Conservation (phyloP, 2,113 vertebrate species). For the Rhipidura dahli region DNA sequence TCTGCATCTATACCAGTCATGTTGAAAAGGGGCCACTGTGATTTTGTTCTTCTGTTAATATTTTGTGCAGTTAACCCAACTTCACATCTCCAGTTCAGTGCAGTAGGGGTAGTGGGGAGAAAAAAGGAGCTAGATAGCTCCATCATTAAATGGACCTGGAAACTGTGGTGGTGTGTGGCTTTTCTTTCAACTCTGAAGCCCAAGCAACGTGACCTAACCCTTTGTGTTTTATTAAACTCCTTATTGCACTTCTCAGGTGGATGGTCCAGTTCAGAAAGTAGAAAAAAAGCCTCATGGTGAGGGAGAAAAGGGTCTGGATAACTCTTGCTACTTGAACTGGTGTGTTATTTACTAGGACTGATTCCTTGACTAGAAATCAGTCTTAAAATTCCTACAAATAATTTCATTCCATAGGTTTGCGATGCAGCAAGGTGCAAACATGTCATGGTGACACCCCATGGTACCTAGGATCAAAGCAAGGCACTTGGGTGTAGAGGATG, state of each 20-base stretch:
- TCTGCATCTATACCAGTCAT: not conserved
- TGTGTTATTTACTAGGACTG: not conserved
- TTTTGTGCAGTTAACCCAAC: not conserved
- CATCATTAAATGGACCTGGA: not conserved
- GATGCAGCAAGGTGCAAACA: not conserved
- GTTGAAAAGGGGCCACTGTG: not conserved
- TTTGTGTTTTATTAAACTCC: not conserved
- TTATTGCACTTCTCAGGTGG: not conserved
- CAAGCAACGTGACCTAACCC: not conserved
- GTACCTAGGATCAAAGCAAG: not conserved
- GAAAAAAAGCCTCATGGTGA: not conserved
- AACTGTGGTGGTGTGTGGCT: not conserved
- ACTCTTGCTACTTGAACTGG: not conserved
- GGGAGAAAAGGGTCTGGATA: not conserved
- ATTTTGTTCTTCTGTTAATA: not conserved
- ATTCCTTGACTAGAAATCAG: not conserved
- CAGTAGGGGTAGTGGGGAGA: not conserved
- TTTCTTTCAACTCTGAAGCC: not conserved
- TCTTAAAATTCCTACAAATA: not conserved
- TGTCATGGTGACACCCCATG: not conserved
- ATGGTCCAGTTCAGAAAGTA: not conserved
- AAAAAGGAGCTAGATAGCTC: not conserved
- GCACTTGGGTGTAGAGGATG: not conserved
- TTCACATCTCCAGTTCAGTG: not conserved
- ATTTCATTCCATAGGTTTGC: not conserved